Evolutionary conservation across 2,113 vertebrate genomes (phyloP).

Genomic region (Proterorhinus semilunaris): DNA sequence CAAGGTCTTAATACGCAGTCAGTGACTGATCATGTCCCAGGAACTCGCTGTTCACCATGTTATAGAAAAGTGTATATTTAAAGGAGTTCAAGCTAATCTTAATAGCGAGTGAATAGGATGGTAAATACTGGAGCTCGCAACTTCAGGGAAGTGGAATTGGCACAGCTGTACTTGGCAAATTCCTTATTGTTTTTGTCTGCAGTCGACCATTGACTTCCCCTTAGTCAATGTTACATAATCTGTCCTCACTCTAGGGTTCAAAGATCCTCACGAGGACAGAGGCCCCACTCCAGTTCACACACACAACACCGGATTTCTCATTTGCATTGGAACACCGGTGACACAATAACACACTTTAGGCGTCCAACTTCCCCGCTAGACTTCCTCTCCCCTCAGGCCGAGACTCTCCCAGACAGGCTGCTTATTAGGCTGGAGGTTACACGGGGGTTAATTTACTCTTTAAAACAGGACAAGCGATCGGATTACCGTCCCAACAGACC

Average conservation of each 20-base stretch:
- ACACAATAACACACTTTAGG: slow-evolving; percentile 34
- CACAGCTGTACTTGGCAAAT: no score
- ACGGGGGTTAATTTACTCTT: slow-evolving; percentile 70
- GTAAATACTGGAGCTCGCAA: no score
- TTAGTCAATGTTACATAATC: slow-evolving; percentile 11
- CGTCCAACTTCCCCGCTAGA: slow-evolving; percentile 20
- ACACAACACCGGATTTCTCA: slow-evolving; percentile 4
- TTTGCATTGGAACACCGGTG: slow-evolving; percentile 17
- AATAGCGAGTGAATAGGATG: no score
- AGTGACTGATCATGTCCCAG: no score
- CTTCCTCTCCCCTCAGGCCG: slow-evolving; percentile 18
- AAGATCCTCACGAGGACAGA: slow-evolving; percentile 18
- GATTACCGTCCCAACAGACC: slow-evolving; percentile 53
- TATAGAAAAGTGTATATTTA: no score
- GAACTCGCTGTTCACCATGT: no score
- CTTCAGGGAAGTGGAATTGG: no score
- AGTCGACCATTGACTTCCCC: neutral
- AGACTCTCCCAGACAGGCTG: slow-evolving; percentile 48
- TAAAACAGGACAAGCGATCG: slow-evolving; percentile 66
- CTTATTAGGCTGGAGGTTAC: slow-evolving; percentile 54
- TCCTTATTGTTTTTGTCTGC: neutral
- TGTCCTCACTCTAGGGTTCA: slow-evolving; percentile 19
- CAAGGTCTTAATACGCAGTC: no score
- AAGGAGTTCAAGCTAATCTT: no score
- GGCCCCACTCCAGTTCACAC: slow-evolving; percentile 4